Percentiles rank a stretch among this genome's conserved stretches.
Conservation (phyloP, 1,140 invertebrate species). For the Aphelenchoides fujianensis region DNA sequence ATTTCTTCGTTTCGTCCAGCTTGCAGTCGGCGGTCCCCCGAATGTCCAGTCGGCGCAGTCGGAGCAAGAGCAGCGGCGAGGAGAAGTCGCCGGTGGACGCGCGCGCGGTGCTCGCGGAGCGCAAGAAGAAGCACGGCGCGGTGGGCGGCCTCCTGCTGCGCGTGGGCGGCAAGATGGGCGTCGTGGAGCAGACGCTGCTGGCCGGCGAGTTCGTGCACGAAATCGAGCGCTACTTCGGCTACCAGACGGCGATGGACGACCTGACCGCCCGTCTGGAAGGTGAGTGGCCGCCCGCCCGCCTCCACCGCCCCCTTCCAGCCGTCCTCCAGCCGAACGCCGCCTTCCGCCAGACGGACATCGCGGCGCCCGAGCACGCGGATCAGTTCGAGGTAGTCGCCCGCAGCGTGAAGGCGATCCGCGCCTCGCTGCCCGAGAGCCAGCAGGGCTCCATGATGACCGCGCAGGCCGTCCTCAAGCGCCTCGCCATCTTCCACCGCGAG, state of each 20-base stretch:
- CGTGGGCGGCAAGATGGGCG: conserved; percentile 24
- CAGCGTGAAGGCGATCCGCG: conserved; percentile 14
- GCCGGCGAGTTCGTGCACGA: conserved; percentile 25
- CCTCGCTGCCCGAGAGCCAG: neutral
- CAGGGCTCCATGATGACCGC: neutral
- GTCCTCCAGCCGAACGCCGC: conserved; percentile 34
- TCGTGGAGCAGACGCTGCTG: conserved; percentile 26
- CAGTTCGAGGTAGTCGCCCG: conserved; percentile 27
- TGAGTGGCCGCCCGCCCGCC: neutral
- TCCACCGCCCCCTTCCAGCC: conserved; percentile 5
- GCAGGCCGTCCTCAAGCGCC: conserved; percentile 7
- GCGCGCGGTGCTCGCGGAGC: conserved; percentile 6
- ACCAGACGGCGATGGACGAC: conserved; percentile 12
- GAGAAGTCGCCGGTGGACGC: neutral
- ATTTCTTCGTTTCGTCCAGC: neutral
- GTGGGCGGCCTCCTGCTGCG: conserved; percentile 20
- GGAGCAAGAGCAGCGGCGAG: neutral
- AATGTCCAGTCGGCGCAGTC: neutral
- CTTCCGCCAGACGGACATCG: conserved; percentile 15
- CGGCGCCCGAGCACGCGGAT: conserved; percentile 8
- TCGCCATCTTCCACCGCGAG: conserved; percentile 29
- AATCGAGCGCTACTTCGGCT: conserved; percentile 22
- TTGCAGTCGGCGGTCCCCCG: neutral
- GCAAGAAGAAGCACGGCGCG: conserved; percentile 27
- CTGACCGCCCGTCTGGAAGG: conserved; percentile 26